Evolutionary conservation across 2,113 vertebrate genomes (phyloP).

Genomic region (Rhinogobius similis): DNA sequence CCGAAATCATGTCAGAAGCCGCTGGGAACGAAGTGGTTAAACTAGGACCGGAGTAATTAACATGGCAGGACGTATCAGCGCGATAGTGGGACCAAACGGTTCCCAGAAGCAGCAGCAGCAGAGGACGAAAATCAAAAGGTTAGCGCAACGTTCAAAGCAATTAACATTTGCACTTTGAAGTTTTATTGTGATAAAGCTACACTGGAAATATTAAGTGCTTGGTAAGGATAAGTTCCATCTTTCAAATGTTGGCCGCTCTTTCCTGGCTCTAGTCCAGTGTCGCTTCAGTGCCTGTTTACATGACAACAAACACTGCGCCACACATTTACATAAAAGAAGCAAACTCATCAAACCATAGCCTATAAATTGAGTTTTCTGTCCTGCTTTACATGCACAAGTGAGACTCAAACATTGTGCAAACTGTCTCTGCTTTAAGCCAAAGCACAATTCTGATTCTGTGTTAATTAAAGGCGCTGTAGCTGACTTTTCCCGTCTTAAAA

Average conservation of each 20-base stretch:
- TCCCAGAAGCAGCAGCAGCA: conserved; percentile 26
- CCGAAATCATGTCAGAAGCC: conserved; percentile 34
- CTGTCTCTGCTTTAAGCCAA: too few relatives aligned
- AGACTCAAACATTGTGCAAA: neutral
- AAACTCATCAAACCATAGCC: neutral
- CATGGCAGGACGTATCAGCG: conserved; percentile 41
- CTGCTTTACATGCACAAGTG: neutral
- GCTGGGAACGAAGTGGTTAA: conserved; percentile 42
- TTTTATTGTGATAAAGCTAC: conserved; percentile 47
- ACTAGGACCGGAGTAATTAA: conserved; percentile 38
- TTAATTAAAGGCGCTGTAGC: neutral
- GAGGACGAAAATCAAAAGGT: conserved; percentile 35
- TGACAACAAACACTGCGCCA: conserved; percentile 13
- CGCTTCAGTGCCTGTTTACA: conserved; percentile 8
- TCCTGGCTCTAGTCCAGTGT: conserved; percentile 21
- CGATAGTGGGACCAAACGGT: conserved; percentile 39
- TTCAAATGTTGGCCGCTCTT: conserved; percentile 12
- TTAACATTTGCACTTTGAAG: conserved; percentile 39
- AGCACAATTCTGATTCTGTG: too few relatives aligned
- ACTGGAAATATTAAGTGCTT: conserved; percentile 36
- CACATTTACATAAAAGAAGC: neutral
- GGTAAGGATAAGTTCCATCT: conserved; percentile 44
- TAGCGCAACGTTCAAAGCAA: conserved; percentile 36
- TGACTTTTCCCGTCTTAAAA: too few relatives aligned
- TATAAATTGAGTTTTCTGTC: neutral